phyloP scores from a whole-genome alignment of 1,140 invertebrate genomes.

The Cydia amplana region DNA sequence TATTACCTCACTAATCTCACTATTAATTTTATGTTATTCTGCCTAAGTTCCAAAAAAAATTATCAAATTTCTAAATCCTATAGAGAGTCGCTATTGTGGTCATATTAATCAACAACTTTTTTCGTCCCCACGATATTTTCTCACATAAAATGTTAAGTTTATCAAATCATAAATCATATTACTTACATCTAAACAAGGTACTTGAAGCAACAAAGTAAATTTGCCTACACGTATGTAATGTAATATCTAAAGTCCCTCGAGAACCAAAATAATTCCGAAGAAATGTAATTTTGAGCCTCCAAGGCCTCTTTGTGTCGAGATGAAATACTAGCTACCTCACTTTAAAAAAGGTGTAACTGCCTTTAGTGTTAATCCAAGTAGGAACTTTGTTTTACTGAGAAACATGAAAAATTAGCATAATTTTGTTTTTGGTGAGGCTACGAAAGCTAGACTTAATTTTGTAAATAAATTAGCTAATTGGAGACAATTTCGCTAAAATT shows the following conservation, averaged over 20 bases:
- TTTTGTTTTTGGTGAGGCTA: slow-evolving; percentile 2
- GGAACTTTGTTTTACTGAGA: not conserved
- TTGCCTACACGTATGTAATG: not conserved
- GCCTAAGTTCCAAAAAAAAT: not conserved
- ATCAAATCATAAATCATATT: not conserved
- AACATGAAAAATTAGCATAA: slow-evolving; percentile 20
- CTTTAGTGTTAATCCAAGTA: not conserved
- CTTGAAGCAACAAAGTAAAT: not conserved
- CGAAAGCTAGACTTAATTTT: slow-evolving; percentile 27
- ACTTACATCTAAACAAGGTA: not conserved
- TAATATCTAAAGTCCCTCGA: slow-evolving; percentile 5
- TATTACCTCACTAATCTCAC: too few relatives aligned
- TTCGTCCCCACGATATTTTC: not conserved
- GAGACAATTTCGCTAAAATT: slow-evolving; percentile 14
- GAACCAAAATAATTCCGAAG: not conserved
- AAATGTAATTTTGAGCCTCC: not conserved
- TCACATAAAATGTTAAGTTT: too few relatives aligned
- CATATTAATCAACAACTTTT: not conserved
- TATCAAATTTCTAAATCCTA: not conserved
- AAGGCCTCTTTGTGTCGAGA: not conserved
- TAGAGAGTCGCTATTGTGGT: not conserved
- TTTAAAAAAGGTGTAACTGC: not conserved
- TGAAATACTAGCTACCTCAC: not conserved
- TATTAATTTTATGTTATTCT: too few relatives aligned
- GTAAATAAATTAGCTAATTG: slow-evolving; percentile 12